Percentiles rank a stretch among this genome's conserved stretches.
These are phyloP conservation scores for Cairina moschata DNA, from an alignment of 2,113 vertebrate genomes.

Conservation along the genomic window DNA sequence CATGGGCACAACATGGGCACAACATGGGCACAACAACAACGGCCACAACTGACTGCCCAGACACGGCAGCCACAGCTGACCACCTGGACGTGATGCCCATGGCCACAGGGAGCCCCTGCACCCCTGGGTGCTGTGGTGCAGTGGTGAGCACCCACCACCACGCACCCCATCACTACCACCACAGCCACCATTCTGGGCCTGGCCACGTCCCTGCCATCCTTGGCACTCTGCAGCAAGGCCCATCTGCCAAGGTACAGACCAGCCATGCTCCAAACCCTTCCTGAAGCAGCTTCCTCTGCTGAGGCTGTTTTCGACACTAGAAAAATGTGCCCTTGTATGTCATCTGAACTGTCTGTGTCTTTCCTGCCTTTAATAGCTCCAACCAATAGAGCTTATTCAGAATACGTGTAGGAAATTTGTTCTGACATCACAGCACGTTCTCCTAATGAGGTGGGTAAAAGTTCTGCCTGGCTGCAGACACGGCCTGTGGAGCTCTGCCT, in stretches of 20 bases:
- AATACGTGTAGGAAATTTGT: background rate
- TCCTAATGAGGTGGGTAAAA: background rate
- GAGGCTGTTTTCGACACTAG: background rate
- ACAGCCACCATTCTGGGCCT: background rate
- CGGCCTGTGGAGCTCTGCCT: background rate
- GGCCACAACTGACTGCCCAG: background rate
- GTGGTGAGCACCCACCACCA: accelerated
- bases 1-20: too few species aligned
- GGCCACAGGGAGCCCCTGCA: background rate
- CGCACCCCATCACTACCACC: background rate
- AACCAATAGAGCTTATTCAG: background rate
- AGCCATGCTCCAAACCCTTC: background rate
- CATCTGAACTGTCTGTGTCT: background rate
- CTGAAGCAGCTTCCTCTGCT: background rate
- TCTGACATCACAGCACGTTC: background rate
- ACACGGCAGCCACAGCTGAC: accelerated
- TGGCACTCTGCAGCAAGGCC: too few species aligned
- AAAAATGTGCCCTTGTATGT: accelerated
- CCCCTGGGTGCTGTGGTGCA: background rate
- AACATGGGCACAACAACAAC: background rate
- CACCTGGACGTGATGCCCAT: accelerated
- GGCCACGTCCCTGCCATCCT: background rate
- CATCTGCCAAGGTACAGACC: background rate
- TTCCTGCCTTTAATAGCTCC: background rate
- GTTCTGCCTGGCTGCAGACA: background rate